A percentile compares a stretch with the other conserved stretches of the same genome.
Evolutionary conservation across 2,888 invertebrate genomes (phyloP).

Genomic region (Perizoma affinitatum): DNA sequence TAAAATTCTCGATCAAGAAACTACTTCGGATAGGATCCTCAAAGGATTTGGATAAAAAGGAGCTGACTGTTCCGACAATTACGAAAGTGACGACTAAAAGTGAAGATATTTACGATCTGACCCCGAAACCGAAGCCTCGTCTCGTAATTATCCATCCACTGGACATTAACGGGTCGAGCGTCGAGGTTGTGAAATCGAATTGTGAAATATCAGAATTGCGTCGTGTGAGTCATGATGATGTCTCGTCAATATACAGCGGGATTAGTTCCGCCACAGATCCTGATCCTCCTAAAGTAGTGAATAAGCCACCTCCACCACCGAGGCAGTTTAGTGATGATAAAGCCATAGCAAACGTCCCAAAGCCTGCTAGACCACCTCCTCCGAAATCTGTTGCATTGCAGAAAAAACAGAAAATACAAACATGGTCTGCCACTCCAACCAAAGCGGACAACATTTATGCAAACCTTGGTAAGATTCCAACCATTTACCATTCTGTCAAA

Average conservation of each 20-base stretch:
- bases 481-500: conserved; percentile 13
- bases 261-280: conserved; percentile 70
- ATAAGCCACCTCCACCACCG: conserved; percentile 91
- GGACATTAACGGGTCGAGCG: conserved; percentile 91
- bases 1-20: conserved; percentile 92
- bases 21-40: conserved; percentile 91
- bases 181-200: conserved; percentile 88
- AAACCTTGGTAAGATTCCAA: conserved; percentile 87
- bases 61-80: conserved; percentile 66
- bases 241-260: conserved; percentile 80
- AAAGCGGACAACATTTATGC: conserved; percentile 88
- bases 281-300: conserved; percentile 70
- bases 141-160: conserved; percentile 95
- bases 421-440: conserved; percentile 67
- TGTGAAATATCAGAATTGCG: conserved; percentile 71
- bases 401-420: conserved; percentile 84
- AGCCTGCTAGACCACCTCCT: conserved; percentile 89
- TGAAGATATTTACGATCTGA: conserved; percentile 83
- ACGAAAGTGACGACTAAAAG: conserved; percentile 78
- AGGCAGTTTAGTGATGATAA: conserved; percentile 82
- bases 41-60: conserved; percentile 87
- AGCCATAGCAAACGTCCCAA: conserved; percentile 79
- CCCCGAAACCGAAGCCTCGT: conserved; percentile 88
- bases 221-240: conserved; percentile 79
- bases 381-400: conserved; percentile 87